Percentiles rank a stretch among this genome's conserved stretches.
phyloP scores from a whole-genome alignment of 2,113 vertebrate genomes.

The Speoplatyrhinus poulsoni region DNA sequence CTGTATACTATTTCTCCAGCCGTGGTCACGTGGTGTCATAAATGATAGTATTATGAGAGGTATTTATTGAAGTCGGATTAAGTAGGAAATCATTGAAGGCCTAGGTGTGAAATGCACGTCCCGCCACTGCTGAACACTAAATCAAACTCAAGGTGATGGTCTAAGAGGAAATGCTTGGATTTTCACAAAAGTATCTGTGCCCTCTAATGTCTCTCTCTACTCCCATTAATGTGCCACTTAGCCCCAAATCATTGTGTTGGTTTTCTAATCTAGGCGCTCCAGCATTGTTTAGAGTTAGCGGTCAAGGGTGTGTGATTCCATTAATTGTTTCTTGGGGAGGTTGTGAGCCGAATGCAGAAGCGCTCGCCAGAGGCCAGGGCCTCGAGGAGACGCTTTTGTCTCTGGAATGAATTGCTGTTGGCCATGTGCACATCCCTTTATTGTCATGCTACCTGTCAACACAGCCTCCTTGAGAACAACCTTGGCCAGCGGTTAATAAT shows the following conservation, averaged over 20 bases:
- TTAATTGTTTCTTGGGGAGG: conserved; percentile 58
- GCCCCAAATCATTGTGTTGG: not conserved
- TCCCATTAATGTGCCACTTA: no score
- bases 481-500: conserved; percentile 8
- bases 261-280: not conserved
- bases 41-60: no score
- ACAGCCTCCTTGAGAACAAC: conserved; percentile 10
- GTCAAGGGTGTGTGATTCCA: conserved; percentile 58
- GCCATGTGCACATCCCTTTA: no score
- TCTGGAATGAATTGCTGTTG: conserved; percentile 14
- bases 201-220: not conserved
- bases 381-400: not conserved
- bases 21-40: no score
- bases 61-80: no score
- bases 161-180: no score
- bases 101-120: no score
- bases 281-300: conserved; percentile 7
- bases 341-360: conserved; percentile 42
- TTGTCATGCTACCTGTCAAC: not conserved
- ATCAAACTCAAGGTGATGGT: no score
- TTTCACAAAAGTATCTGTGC: not conserved
- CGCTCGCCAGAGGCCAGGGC: not conserved
- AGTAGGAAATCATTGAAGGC: no score
- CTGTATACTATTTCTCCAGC: no score
- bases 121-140: no score